Evolutionary conservation across 92 coral and sea anemone species (phyloP).

Genomic region (Pocillopora meandrina): DNA sequence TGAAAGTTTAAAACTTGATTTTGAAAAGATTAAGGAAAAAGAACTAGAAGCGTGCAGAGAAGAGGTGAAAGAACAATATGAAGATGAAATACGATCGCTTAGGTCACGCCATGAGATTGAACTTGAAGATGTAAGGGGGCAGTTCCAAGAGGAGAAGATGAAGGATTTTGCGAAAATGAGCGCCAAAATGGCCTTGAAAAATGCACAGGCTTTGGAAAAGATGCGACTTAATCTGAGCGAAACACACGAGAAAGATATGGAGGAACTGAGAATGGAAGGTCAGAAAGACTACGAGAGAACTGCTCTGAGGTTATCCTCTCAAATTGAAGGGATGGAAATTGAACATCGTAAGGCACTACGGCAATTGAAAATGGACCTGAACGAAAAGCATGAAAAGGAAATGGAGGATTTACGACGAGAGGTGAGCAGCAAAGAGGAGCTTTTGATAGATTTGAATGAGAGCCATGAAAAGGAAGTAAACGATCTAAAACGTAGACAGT

Average conservation of each 20-base stretch:
- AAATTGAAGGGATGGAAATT: slow-evolving; percentile 78
- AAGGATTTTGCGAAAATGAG: slow-evolving; percentile 78
- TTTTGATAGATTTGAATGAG: slow-evolving; percentile 65
- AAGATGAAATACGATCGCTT: slow-evolving; percentile 61
- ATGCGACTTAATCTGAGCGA: slow-evolving; percentile 60
- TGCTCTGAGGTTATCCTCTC: slow-evolving; percentile 77
- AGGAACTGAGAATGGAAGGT: slow-evolving; percentile 80
- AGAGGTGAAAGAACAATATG: slow-evolving; percentile 45
- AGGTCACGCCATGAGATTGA: slow-evolving; percentile 79
- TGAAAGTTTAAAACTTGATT: slow-evolving; percentile 51
- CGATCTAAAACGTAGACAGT: slow-evolving; percentile 73
- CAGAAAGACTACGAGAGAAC: slow-evolving; percentile 87
- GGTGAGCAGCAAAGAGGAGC: slow-evolving; percentile 61
- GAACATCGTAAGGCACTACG: slow-evolving; percentile 66
- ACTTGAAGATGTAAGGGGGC: slow-evolving; percentile 70
- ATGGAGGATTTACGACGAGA: slow-evolving; percentile 67
- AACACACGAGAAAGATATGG: slow-evolving; percentile 84
- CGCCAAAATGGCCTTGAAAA: slow-evolving; percentile 73
- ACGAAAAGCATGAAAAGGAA: slow-evolving; percentile 64
- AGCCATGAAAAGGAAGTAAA: slow-evolving; percentile 63
- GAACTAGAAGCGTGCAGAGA: slow-evolving; percentile 51
- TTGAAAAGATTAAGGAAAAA: slow-evolving; percentile 52
- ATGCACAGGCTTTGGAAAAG: slow-evolving; percentile 75
- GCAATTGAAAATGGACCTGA: slow-evolving; percentile 66
- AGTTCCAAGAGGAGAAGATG: slow-evolving; percentile 70